Evolutionary conservation across 2,888 invertebrate genomes (phyloP).

Genomic region (Limnephilus rhombicus): DNA sequence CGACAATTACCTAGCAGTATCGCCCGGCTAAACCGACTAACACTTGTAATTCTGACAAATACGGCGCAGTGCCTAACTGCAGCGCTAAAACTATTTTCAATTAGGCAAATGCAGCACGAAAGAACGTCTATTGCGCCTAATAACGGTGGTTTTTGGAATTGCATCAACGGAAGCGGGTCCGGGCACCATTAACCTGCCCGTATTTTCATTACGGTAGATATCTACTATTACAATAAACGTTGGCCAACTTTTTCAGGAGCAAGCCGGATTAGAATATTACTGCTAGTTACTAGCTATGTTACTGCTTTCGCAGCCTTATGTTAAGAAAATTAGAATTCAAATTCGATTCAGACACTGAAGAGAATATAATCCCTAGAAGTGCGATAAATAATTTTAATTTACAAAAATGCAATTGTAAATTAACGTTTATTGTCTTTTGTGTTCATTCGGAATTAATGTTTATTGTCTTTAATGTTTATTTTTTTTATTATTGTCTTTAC

Average conservation of each 20-base stretch:
- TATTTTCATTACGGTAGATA: constrained; percentile 58
- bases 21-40: neutral
- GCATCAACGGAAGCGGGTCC: constrained; percentile 45
- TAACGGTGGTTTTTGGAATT: constrained; percentile 57
- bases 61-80: constrained; percentile 43
- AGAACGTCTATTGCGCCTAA: constrained; percentile 54
- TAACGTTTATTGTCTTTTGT: too few species aligned
- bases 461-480: too few species aligned
- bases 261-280: constrained; percentile 36
- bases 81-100: constrained; percentile 60
- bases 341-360: too few species aligned
- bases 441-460: too few species aligned
- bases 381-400: too few species aligned
- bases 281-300: neutral
- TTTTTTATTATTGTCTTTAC: too few species aligned
- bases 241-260: constrained; percentile 58
- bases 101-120: constrained; percentile 57
- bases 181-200: constrained; percentile 30
- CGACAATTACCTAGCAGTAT: constrained; percentile 9
- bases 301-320: neutral
- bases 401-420: too few species aligned
- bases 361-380: too few species aligned
- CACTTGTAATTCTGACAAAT: constrained; percentile 1
- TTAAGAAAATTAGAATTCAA: too few species aligned
- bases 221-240: constrained; percentile 37